Percentiles rank a stretch among this genome's conserved stretches.
Evolutionary conservation across 2,888 invertebrate genomes (phyloP).

Genomic region (Stenotaenia linearis): DNA sequence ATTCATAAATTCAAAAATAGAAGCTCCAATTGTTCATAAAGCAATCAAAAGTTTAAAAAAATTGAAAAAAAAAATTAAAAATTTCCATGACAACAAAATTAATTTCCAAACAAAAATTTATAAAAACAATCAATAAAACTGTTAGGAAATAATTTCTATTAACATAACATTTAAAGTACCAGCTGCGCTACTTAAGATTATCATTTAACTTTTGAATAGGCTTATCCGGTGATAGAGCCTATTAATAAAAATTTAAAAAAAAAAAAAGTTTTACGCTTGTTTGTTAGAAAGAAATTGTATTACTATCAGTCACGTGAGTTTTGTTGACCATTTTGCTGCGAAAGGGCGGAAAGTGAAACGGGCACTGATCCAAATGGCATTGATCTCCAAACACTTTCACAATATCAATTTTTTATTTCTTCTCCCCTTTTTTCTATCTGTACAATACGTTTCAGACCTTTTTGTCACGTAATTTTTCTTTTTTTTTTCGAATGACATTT

Average conservation of each 20-base stretch:
- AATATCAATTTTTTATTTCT: background rate
- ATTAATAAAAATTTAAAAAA: background rate
- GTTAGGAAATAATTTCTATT: too few relatives aligned
- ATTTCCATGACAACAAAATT: too few relatives aligned
- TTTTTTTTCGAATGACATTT: background rate
- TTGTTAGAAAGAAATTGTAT: background rate
- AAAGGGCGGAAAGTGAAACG: slow-evolving; percentile 3
- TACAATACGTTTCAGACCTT: background rate
- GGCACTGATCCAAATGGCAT: slow-evolving; percentile 18
- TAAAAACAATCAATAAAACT: too few relatives aligned
- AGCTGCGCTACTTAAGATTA: background rate
- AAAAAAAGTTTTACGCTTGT: background rate
- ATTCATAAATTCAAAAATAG: too few relatives aligned
- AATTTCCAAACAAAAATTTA: too few relatives aligned
- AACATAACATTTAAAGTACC: background rate
- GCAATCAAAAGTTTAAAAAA: too few relatives aligned
- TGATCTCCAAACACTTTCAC: slow-evolving; percentile 17
- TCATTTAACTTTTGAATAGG: background rate
- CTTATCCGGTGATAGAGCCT: background rate
- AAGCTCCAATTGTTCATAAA: too few relatives aligned
- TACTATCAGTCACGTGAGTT: background rate
- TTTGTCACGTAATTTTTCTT: background rate
- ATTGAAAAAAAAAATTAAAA: too few relatives aligned
- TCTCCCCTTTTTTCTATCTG: background rate
- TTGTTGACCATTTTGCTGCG: background rate